Evolutionary conservation across 2,113 vertebrate species (phyloP).

Genomic region (Neofelis nebulosa): DNA sequence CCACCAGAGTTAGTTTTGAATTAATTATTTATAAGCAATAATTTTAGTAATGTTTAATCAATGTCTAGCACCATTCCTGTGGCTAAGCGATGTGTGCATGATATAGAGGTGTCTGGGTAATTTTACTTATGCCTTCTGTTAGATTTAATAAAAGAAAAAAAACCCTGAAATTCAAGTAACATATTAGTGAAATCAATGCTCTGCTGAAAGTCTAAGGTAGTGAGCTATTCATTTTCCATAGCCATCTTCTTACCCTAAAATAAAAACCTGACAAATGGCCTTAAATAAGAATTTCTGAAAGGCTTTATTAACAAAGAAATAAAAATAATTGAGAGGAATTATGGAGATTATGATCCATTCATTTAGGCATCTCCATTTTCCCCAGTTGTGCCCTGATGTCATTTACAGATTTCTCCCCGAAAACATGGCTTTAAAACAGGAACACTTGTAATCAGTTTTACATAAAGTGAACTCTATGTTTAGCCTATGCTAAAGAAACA

Average conservation of each 20-base stretch:
- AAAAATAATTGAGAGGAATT: background rate
- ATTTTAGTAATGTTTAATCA: background rate
- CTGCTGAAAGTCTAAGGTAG: background rate
- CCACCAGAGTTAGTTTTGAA: background rate
- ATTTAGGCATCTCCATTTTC: background rate
- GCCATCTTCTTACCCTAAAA: background rate
- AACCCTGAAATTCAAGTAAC: background rate
- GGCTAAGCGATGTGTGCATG: background rate
- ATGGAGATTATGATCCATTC: background rate
- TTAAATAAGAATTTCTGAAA: background rate
- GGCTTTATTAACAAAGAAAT: background rate
- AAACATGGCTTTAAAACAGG: background rate
- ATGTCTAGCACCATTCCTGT: background rate
- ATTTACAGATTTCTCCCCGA: background rate
- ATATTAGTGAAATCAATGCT: background rate
- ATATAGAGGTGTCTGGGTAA: background rate
- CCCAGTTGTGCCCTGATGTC: background rate
- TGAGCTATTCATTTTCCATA: background rate
- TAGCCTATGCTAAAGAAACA: background rate
- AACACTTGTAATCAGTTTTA: background rate
- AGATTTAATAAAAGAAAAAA: background rate
- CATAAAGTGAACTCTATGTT: background rate
- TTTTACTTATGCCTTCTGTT: background rate
- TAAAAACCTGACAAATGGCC: background rate
- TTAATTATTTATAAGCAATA: slow-evolving; percentile 13